Conservation (phyloP, 2,113 vertebrate species). For the Echinops telfairi region DNA sequence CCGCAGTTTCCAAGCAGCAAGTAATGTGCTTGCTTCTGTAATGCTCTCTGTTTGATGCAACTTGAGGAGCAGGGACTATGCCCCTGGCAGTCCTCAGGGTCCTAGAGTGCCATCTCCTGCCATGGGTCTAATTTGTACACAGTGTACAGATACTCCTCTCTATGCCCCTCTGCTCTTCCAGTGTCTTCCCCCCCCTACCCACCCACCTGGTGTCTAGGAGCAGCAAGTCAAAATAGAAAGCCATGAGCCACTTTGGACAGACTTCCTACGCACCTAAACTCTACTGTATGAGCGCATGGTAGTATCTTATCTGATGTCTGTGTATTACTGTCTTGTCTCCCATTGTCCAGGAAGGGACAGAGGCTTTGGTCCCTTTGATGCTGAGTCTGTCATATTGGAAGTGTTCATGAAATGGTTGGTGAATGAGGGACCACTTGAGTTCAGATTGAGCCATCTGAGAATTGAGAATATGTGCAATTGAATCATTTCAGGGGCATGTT, state of each 20-base stretch:
- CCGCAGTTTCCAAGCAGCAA: slow-evolving; percentile 30
- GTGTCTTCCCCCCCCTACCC: neutral
- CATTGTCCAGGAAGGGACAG: neutral
- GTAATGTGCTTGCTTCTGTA: neutral
- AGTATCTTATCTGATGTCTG: no score
- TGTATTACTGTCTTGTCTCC: no score
- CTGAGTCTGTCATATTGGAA: neutral
- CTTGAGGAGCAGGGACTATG: neutral
- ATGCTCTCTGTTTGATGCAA: neutral
- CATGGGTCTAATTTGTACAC: slow-evolving; percentile 1
- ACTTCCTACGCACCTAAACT: neutral
- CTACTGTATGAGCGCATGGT: neutral
- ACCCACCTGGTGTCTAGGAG: neutral
- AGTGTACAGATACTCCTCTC: neutral
- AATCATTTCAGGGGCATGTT: slow-evolving; percentile 2
- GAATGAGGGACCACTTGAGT: slow-evolving; percentile 33
- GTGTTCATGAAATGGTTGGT: neutral
- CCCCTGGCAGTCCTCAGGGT: neutral
- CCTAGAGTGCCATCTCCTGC: neutral
- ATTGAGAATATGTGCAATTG: slow-evolving; percentile 56
- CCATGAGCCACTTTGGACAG: slow-evolving; percentile 36
- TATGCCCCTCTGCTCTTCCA: neutral
- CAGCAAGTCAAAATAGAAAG: slow-evolving; percentile 59
- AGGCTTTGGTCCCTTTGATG: neutral
- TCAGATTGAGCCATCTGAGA: slow-evolving; percentile 27